These are phyloP conservation scores for Brenthis hecate DNA, from an alignment of 2,888 invertebrate species.

Conservation along the genomic window DNA sequence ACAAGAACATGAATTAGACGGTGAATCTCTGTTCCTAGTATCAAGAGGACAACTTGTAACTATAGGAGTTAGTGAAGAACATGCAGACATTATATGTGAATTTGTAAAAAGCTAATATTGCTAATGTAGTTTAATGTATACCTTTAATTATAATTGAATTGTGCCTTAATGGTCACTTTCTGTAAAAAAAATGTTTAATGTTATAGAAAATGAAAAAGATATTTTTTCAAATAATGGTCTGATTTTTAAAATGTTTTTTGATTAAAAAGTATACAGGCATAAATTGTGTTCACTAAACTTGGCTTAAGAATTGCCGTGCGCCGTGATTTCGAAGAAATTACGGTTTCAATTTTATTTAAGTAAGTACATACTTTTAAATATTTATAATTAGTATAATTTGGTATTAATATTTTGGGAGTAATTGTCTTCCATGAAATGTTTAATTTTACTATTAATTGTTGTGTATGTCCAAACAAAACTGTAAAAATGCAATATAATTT, in stretches of 20 bases:
- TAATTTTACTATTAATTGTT: neutral
- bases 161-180: slow-evolving; percentile 3
- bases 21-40: slow-evolving; percentile 67
- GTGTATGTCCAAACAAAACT: slow-evolving; percentile 6
- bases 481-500: slow-evolving; percentile 17
- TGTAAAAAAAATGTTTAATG: neutral
- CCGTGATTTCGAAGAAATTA: slow-evolving; percentile 13
- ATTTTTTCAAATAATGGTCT: neutral
- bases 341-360: neutral
- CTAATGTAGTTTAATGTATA: slow-evolving; percentile 8
- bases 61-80: slow-evolving; percentile 65
- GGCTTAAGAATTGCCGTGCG: slow-evolving; percentile 23
- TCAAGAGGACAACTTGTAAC: slow-evolving; percentile 61
- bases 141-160: slow-evolving; percentile 12
- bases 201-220: neutral
- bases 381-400: slow-evolving; percentile 16
- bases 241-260: slow-evolving; percentile 17
- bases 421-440: slow-evolving; percentile 10
- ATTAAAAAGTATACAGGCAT: slow-evolving; percentile 8
- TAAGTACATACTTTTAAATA: slow-evolving; percentile 2
- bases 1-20: slow-evolving; percentile 72
- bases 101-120: slow-evolving; percentile 56
- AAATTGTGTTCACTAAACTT: slow-evolving; percentile 15
- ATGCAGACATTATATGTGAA: slow-evolving; percentile 61
- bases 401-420: slow-evolving; percentile 3